Conservation (phyloP, 37 sponge, comb jelly and placozoan genomes). For the Chondrosia reniformis region DNA sequence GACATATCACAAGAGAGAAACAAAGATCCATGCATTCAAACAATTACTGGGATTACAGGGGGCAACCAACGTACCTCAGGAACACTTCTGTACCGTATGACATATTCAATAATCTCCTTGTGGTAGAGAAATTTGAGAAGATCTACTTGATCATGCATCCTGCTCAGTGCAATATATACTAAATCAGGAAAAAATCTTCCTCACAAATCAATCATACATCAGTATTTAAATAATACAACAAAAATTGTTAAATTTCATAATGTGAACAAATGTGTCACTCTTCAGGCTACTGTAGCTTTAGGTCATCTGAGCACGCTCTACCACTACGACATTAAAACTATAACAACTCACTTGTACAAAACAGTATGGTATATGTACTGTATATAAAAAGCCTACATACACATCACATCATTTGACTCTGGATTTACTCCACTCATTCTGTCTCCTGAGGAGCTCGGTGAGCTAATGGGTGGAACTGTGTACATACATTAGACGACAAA, state of each 20-base stretch:
- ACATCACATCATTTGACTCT: no score
- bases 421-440: no score
- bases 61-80: neutral
- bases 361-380: no score
- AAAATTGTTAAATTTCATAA: no score
- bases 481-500: neutral
- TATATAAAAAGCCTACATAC: no score
- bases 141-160: neutral
- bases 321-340: no score
- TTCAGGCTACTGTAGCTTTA: no score
- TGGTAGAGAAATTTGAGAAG: conserved; percentile 5
- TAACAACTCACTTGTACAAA: no score
- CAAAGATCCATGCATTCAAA: neutral
- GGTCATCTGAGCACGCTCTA: no score
- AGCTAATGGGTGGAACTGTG: no score
- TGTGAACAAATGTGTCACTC: no score
- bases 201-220: neutral
- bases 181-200: neutral
- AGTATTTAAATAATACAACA: neutral
- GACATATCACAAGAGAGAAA: neutral
- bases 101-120: conserved; percentile 12
- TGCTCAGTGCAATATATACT: neutral
- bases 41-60: neutral
- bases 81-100: conserved; percentile 4
- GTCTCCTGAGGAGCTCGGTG: no score